Conservation (phyloP, 2,888 invertebrate genomes). For the Nomada fabriciana region DNA sequence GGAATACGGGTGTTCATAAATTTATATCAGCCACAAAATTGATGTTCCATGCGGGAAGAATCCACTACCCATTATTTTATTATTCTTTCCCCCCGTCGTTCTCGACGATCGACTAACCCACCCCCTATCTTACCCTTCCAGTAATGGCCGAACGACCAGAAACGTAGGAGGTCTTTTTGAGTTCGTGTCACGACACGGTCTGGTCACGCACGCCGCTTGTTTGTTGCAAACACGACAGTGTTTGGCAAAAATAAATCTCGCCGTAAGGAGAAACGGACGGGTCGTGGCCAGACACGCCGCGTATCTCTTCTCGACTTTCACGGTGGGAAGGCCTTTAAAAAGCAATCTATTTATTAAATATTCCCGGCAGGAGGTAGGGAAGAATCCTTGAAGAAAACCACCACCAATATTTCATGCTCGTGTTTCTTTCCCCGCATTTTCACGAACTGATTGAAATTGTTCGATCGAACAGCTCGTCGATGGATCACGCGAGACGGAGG, state of each 20-base stretch:
- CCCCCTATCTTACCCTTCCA: constrained; percentile 18
- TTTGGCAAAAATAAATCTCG: constrained; percentile 37
- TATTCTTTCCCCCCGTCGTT: constrained; percentile 43
- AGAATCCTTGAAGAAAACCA: neutral
- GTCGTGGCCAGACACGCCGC: neutral
- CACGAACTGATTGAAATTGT: constrained; percentile 3
- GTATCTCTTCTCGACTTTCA: neutral
- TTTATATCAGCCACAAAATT: constrained; percentile 6
- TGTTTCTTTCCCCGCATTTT: constrained; percentile 2
- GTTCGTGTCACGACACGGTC: constrained; percentile 62
- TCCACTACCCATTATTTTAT: constrained; percentile 62
- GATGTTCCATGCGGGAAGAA: constrained; percentile 20
- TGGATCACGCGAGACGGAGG: constrained; percentile 27
- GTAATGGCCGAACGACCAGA: constrained; percentile 43
- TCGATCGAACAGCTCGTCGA: constrained; percentile 13
- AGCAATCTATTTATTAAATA: neutral
- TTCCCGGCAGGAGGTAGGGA: neutral
- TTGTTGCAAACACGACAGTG: constrained; percentile 32
- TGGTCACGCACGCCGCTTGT: constrained; percentile 65
- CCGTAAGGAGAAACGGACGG: constrained; percentile 6
- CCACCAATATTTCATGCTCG: neutral
- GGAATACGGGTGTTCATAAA: neutral
- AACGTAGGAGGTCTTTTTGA: constrained; percentile 55
- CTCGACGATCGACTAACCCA: constrained; percentile 34
- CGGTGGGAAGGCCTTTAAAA: neutral